Conservation (phyloP, 2,113 vertebrate genomes). For the Formicarius rufipectus region DNA sequence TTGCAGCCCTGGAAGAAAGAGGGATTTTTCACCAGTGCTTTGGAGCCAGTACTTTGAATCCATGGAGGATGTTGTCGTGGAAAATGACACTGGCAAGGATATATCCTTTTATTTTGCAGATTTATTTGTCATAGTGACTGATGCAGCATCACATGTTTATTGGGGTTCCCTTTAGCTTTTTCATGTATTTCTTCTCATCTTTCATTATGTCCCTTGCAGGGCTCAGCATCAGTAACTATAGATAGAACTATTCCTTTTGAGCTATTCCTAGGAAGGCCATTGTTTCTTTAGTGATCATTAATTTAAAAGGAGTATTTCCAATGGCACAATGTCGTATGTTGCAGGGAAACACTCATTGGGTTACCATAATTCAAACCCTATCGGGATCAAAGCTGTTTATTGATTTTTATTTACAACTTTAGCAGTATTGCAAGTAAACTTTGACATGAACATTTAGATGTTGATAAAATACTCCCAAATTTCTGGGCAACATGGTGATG, state of each 20-base stretch:
- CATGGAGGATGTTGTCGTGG: slow-evolving; percentile 93
- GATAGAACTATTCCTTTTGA: neutral
- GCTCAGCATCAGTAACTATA: neutral
- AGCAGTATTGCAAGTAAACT: neutral
- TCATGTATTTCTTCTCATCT: neutral
- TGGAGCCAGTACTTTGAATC: slow-evolving; percentile 98
- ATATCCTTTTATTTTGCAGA: slow-evolving; percentile 88
- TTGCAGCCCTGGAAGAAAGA: slow-evolving; percentile 91
- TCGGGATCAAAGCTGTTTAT: neutral
- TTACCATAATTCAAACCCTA: neutral
- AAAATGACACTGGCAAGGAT: slow-evolving; percentile 92
- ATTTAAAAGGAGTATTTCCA: neutral
- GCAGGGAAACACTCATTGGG: neutral
- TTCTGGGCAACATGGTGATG: neutral
- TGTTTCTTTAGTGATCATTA: neutral
- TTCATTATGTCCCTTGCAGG: neutral
- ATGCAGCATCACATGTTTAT: rapidly evolving
- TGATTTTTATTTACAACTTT: neutral
- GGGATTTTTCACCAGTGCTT: slow-evolving; percentile 89
- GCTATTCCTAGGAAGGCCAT: neutral
- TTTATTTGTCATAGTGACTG: neutral
- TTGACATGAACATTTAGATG: neutral
- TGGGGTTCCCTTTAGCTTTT: neutral
- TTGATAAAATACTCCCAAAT: neutral
- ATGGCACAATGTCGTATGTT: neutral